phyloP scores from a whole-genome alignment of 1,140 invertebrate genomes.

The Drosophila gunungcola region DNA sequence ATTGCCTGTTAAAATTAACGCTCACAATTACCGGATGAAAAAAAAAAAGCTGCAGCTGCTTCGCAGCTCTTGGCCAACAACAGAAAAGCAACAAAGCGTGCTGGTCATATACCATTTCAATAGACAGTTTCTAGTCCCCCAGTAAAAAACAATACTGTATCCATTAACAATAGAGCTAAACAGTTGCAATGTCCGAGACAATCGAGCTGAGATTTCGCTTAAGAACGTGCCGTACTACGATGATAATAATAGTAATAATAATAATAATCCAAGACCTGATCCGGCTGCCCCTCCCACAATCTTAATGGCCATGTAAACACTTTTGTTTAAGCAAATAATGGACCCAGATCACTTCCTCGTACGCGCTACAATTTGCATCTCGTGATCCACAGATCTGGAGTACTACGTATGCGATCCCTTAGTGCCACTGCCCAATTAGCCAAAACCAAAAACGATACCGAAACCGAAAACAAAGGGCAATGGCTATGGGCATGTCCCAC shows the following conservation, averaged over 20 bases:
- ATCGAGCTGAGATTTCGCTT: constrained; percentile 60
- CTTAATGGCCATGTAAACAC: constrained; percentile 54
- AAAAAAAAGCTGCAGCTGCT: constrained; percentile 35
- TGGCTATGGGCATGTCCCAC: constrained; percentile 40
- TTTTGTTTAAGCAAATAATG: constrained; percentile 71
- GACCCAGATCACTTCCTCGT: constrained; percentile 47
- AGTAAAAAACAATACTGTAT: constrained; percentile 35
- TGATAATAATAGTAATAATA: constrained; percentile 4
- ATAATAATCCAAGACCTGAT: constrained; percentile 37
- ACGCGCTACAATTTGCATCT: constrained; percentile 38
- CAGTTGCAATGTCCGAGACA: constrained; percentile 51
- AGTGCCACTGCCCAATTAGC: constrained; percentile 45
- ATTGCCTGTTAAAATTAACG: constrained; percentile 53
- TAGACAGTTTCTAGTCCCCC: constrained; percentile 35
- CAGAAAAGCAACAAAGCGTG: constrained; percentile 34
- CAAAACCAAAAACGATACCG: not conserved
- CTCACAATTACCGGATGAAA: constrained; percentile 34
- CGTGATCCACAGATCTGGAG: constrained; percentile 13
- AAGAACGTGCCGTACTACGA: constrained; percentile 60
- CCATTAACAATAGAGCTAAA: constrained; percentile 36
- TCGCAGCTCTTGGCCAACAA: constrained; percentile 43
- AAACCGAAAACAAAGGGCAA: constrained; percentile 39
- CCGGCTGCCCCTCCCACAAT: constrained; percentile 30
- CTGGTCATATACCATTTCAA: constrained; percentile 40
- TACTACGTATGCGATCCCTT: constrained; percentile 2